Conservation (phyloP, 2,797 vertebrate genomes). For the Tapera naevia region DNA sequence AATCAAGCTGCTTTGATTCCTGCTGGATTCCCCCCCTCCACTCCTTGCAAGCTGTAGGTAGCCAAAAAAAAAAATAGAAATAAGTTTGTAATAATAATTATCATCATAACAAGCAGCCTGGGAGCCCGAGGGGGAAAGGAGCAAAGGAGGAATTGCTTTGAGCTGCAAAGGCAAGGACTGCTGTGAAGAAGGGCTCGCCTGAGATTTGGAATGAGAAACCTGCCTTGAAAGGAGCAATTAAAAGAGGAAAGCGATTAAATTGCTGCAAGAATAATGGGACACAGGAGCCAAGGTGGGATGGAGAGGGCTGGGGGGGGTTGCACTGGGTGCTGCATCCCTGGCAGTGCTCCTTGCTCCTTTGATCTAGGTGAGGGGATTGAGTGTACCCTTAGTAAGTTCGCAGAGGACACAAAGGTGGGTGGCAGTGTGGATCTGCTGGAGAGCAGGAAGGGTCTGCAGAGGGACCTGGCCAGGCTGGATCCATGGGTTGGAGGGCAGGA, state of each 20-base stretch:
- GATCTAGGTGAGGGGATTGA: no score
- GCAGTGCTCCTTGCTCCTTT: no score
- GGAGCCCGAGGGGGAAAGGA: not conserved
- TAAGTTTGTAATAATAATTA: not conserved
- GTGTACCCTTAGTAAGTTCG: no score
- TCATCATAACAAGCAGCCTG: not conserved
- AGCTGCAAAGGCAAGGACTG: not conserved
- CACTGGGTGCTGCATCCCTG: not conserved
- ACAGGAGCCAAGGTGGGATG: not conserved
- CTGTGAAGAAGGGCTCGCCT: not conserved
- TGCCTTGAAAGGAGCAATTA: constrained; percentile 21
- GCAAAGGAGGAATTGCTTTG: constrained; percentile 13
- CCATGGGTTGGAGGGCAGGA: no score
- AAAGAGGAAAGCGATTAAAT: not conserved
- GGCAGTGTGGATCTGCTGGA: no score
- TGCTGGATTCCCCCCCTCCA: not conserved
- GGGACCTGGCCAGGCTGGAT: no score
- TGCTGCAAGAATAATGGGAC: not conserved
- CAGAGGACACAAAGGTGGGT: no score
- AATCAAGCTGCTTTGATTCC: not conserved
- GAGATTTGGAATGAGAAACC: not conserved
- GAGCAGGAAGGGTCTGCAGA: no score
- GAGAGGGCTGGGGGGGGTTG: not conserved
- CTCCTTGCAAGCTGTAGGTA: not conserved
- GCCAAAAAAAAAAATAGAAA: not conserved